Evolutionary conservation across 2,113 vertebrate species (phyloP), one percentile per base, ranked within the genome.

Genomic region (Ceuthmochares aereus): DNA sequence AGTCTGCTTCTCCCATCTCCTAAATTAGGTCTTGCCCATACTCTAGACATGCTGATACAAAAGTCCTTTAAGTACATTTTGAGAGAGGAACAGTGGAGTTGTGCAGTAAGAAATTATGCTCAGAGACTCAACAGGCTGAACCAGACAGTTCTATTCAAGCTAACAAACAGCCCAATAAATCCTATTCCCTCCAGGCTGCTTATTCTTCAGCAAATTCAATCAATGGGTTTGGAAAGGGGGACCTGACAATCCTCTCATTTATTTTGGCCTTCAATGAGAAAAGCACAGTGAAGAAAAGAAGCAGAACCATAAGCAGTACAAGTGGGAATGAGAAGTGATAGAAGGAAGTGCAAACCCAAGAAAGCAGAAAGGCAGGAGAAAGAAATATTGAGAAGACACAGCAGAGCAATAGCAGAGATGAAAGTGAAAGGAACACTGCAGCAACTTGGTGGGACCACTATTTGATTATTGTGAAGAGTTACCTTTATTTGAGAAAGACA

Each of bases 111-210:
- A 93, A 94, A 82, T 54, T 49, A 78, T 69, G 70, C 88, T 95
- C 78, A 73, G 55, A 89, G 55, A 79, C 78, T 74, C 4, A 0
- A 52, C 52, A 85, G 66, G 63, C 69, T 80, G 89, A 93, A 75
- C 55, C 76, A 87, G 90, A 90, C 15, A 2, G 85, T 84, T 85
- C 87, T 79, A 60, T 91, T 89, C 76, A 51, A 90, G 76, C 60
- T 89, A 95, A 90, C 56, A 92, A 93, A 90, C 56, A 92, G 64
- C 76, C 56, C 86, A 90, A 90, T 93, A 95, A 95, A 84, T 89
- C 47, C 86, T 72, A 1, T 70, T 94, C 90, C 88, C 88, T 16
- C 4, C 64, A 84, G 80, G 88, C 80, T 43, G 47, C 83, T 95
- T 96, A 60, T n/a, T 90, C 88, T 94, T 84, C 88, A 95, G 73